Percentiles rank a stretch among this genome's conserved stretches.
These are phyloP conservation scores for Hyperoodon ampullatus DNA, from an alignment of 2,113 vertebrate genomes.

Conservation along the genomic window DNA sequence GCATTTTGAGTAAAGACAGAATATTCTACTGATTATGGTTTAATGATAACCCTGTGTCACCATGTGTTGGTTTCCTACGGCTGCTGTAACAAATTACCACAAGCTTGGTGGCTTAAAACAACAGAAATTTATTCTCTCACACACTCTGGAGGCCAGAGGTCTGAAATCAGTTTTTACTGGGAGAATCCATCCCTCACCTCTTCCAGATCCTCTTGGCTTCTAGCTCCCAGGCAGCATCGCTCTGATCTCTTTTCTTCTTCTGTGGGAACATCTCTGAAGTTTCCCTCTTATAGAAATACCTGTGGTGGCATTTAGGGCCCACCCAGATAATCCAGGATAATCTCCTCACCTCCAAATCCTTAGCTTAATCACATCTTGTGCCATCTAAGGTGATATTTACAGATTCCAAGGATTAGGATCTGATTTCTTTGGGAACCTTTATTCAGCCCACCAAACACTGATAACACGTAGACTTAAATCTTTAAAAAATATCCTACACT, in stretches of 20 bases:
- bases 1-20: neutral
- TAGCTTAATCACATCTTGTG: neutral
- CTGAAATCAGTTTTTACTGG: neutral
- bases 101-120: neutral
- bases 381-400: neutral
- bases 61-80: neutral
- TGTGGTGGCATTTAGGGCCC: neutral
- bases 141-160: neutral
- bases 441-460: neutral
- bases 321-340: neutral
- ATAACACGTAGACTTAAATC: neutral
- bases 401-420: neutral
- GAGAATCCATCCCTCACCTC: neutral
- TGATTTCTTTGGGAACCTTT: neutral
- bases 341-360: neutral
- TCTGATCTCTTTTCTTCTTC: neutral
- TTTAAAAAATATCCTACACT: neutral
- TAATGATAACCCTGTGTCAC: neutral
- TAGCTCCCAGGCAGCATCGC: accelerated
- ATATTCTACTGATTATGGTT: neutral
- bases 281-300: neutral
- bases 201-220: neutral
- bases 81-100: neutral
- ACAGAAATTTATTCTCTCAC: neutral
- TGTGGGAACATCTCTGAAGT: accelerated